A percentile compares a stretch with the other conserved stretches of the same genome.
phyloP scores from a whole-genome alignment of 2,888 invertebrate genomes.

The Hermodice carunculata region DNA sequence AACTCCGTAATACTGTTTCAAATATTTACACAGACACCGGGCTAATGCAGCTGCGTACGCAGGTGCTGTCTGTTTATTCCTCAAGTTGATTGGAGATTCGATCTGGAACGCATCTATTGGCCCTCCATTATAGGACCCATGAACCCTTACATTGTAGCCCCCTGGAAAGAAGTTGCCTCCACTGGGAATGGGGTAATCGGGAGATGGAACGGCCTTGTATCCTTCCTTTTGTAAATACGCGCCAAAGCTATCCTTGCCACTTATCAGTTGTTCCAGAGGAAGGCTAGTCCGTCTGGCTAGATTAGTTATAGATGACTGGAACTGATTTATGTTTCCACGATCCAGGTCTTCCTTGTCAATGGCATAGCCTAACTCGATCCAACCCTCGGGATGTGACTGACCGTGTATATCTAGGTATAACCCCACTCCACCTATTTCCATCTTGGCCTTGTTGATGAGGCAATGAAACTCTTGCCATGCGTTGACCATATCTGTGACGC shows the following conservation, averaged over 20 bases:
- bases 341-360: constrained; percentile 19
- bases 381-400: constrained; percentile 31
- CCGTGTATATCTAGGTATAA: constrained; percentile 45
- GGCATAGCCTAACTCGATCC: constrained; percentile 40
- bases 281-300: not conserved
- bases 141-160: constrained; percentile 36
- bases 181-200: constrained; percentile 26
- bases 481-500: constrained; percentile 16
- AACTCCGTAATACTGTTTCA: not conserved
- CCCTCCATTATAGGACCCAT: constrained; percentile 38
- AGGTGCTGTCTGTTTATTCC: constrained; percentile 7
- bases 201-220: constrained; percentile 41
- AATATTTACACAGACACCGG: not conserved
- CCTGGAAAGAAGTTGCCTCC: constrained; percentile 33
- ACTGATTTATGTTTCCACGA: not conserved
- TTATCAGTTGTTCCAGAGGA: constrained; percentile 22
- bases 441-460: constrained; percentile 38
- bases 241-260: constrained; percentile 36
- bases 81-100: constrained; percentile 19
- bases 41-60: not conserved
- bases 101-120: constrained; percentile 37
- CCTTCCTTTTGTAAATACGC: constrained; percentile 30
- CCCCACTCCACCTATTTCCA: constrained; percentile 16
- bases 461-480: constrained; percentile 39
- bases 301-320: constrained; percentile 21